Conservation (phyloP, 2,797 vertebrate genomes). For the Oryzias dopingdopingensis region DNA sequence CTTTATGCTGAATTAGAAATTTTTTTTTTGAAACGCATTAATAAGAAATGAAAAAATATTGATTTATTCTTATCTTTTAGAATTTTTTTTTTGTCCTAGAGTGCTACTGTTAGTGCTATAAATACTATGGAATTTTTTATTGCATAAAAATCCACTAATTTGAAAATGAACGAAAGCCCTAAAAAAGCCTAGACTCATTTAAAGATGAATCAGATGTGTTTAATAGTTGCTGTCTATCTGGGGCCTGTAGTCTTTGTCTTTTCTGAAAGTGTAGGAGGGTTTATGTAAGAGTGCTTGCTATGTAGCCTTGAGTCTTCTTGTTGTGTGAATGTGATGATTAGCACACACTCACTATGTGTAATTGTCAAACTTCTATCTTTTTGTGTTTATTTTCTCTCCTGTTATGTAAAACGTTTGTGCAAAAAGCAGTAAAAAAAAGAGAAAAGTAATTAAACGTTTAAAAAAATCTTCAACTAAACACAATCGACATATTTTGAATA, state of each 20-base stretch:
- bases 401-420: neutral
- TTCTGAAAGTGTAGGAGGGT: constrained; percentile 33
- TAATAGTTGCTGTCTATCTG: constrained; percentile 11
- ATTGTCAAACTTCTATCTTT: constrained; percentile 14
- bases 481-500: too few species aligned
- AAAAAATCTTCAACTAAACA: too few species aligned
- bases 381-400: constrained; percentile 7
- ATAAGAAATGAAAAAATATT: too few species aligned
- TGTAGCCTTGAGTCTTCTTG: constrained; percentile 29
- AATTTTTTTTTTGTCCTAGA: too few species aligned
- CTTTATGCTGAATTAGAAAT: too few species aligned
- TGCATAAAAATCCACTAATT: too few species aligned
- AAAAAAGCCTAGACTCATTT: constrained; percentile 2
- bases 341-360: neutral
- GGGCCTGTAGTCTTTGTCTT: constrained; percentile 5
- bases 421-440: neutral
- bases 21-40: too few species aligned
- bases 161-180: too few species aligned
- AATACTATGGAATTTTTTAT: too few species aligned
- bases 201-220: constrained; percentile 8
- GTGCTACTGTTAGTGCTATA: too few species aligned
- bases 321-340: constrained; percentile 11
- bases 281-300: constrained; percentile 43
- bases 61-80: too few species aligned
- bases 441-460: too few species aligned